Percentiles rank a stretch among this genome's conserved stretches.
Conservation (phyloP, 1,140 invertebrate species). For the Rhopalosiphum maidis region DNA sequence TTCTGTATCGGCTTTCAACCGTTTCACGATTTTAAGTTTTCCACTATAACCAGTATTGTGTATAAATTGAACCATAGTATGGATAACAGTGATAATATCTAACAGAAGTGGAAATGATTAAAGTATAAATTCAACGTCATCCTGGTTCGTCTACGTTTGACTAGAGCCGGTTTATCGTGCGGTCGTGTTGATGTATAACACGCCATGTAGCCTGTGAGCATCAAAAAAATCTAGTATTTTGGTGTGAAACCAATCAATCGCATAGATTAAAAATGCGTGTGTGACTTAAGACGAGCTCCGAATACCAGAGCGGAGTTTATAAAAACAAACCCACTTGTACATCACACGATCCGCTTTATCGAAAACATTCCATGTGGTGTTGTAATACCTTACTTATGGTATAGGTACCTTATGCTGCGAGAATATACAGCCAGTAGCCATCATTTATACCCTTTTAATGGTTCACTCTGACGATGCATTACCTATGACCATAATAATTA, state of each 20-base stretch:
- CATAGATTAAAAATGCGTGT: background rate
- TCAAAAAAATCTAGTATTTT: background rate
- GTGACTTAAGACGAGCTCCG: background rate
- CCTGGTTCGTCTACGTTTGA: background rate
- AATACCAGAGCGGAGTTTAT: background rate
- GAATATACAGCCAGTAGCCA: too few relatives aligned
- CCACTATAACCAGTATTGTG: background rate
- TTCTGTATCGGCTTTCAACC: background rate
- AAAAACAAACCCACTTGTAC: background rate
- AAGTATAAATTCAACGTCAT: background rate
- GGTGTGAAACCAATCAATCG: background rate
- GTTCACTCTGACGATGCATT: too few relatives aligned
- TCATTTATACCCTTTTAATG: too few relatives aligned
- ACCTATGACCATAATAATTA: too few relatives aligned
- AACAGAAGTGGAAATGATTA: background rate
- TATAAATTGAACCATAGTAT: background rate
- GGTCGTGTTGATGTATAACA: background rate
- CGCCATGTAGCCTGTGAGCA: background rate
- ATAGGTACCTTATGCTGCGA: too few relatives aligned
- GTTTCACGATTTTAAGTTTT: background rate
- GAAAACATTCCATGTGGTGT: background rate
- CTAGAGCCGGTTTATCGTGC: background rate
- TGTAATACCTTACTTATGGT: too few relatives aligned
- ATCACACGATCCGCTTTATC: background rate
- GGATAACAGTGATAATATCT: background rate